Base-by-base conservation (phyloP, 2,113 vertebrate genomes). In the Zeus faber region DNA sequence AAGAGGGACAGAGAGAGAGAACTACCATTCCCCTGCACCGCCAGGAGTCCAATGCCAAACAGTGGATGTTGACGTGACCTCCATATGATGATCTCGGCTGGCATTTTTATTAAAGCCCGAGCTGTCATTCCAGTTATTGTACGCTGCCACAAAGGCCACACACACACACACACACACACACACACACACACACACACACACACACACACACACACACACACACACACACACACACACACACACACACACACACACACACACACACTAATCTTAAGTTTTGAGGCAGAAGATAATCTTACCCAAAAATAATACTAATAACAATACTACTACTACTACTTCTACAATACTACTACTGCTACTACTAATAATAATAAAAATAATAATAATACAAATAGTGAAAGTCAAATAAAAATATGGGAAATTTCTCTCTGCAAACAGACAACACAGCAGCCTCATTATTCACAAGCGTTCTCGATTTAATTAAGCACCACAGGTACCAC, bases 401-500 rank as follows among this genome's bases (percentile, higher is more conserved):
- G n/a, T n/a, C n/a, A n/a, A n/a, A n/a, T n/a, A n/a, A n/a, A n/a
- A n/a, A n/a, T n/a, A n/a, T n/a, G n/a, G n/a, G n/a, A n/a, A n/a
- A n/a, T n/a, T n/a, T n/a, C n/a, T n/a, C n/a, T n/a, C n/a, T n/a
- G n/a, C n/a, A n/a, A n/a, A n/a, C n/a, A n/a, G n/a, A n/a, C n/a
- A n/a, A n/a, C n/a, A n/a, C n/a, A n/a, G n/a, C n/a, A n/a, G n/a
- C n/a, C n/a, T n/a, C n/a, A n/a, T n/a, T n/a, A n/a, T n/a, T n/a
- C n/a, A n/a, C n/a, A n/a, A n/a, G n/a, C n/a, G n/a, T n/a, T n/a
- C n/a, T n/a, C n/a, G n/a, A n/a, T n/a, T n/a, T n/a, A 37, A 7
- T 37, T 13, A 7, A 37, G 13, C 56, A 63, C 65, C 60, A 72
- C 74, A 72, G 59, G 76, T 76, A 51, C 46, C 45, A 45, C 70